phyloP scores from a whole-genome alignment of 2,888 invertebrate species.

The Dusona sp. region DNA sequence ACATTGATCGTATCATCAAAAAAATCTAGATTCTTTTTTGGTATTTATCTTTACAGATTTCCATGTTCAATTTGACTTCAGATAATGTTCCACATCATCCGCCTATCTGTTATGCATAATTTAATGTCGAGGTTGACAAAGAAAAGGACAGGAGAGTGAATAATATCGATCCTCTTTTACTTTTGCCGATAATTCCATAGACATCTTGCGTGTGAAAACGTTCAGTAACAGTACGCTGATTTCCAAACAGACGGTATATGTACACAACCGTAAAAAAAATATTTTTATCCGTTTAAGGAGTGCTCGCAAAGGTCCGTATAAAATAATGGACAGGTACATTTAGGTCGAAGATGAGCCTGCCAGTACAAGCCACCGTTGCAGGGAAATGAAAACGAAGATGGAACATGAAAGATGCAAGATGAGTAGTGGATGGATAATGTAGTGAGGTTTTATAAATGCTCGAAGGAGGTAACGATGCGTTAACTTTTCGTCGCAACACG shows the following conservation, averaged over 20 bases:
- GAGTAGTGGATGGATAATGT: conserved; percentile 42
- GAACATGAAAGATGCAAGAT: conserved; percentile 39
- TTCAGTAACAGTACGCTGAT: background rate
- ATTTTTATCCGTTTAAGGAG: conserved; percentile 55
- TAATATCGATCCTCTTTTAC: background rate
- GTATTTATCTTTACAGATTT: background rate
- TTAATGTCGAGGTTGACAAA: too few species aligned
- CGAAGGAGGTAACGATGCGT: conserved; percentile 61
- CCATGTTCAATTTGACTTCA: background rate
- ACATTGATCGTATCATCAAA: too few species aligned
- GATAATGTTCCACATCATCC: too few species aligned
- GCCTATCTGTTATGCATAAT: too few species aligned
- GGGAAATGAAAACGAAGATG: conserved; percentile 52
- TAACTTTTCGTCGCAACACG: conserved; percentile 59
- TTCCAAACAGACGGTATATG: background rate
- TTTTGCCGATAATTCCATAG: background rate
- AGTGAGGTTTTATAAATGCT: conserved; percentile 31
- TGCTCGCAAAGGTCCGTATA: conserved; percentile 48
- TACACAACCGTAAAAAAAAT: conserved; percentile 36
- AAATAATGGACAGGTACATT: conserved; percentile 67
- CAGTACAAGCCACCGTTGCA: conserved; percentile 19
- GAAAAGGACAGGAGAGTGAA: background rate
- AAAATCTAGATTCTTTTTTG: background rate
- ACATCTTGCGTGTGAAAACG: background rate
- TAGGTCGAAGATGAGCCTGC: conserved; percentile 59